Percentiles rank a stretch among this genome's conserved stretches.
Evolutionary conservation across 2,888 invertebrate genomes (phyloP).

Genomic region (Lasioglossum marginatum): DNA sequence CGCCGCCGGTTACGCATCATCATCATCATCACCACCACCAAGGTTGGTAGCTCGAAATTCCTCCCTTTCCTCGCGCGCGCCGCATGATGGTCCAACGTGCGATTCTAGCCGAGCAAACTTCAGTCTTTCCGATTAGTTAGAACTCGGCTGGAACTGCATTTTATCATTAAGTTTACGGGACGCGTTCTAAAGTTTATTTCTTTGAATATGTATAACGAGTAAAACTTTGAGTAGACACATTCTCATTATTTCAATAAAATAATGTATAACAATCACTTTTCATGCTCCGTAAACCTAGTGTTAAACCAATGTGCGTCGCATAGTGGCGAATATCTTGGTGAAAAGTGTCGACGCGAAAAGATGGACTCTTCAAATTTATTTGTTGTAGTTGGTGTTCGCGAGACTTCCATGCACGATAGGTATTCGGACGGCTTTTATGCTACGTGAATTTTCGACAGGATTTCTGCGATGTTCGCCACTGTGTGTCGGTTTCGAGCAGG

Average conservation of each 20-base stretch:
- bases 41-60: slow-evolving; percentile 71
- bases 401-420: neutral
- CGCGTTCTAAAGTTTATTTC: neutral
- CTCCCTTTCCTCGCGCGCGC: neutral
- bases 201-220: no score
- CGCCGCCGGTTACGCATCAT: slow-evolving; percentile 79
- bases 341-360: neutral
- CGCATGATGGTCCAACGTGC: neutral
- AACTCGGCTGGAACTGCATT: neutral
- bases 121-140: neutral
- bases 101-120: neutral
- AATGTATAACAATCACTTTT: neutral
- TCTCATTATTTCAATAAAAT: neutral
- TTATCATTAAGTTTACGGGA: neutral
- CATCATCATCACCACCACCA: slow-evolving; percentile 81
- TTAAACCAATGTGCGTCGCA: neutral
- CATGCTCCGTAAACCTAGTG: neutral
- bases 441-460: neutral
- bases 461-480: neutral
- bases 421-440: neutral
- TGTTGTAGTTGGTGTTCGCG: neutral
- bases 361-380: neutral
- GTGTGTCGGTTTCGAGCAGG: slow-evolving; percentile 19
- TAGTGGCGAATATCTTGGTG: neutral
- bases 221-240: neutral